Evolutionary conservation across 2,888 invertebrate species (phyloP), one percentile per base, ranked within the genome.

Genomic region (Lottia gigantea): DNA sequence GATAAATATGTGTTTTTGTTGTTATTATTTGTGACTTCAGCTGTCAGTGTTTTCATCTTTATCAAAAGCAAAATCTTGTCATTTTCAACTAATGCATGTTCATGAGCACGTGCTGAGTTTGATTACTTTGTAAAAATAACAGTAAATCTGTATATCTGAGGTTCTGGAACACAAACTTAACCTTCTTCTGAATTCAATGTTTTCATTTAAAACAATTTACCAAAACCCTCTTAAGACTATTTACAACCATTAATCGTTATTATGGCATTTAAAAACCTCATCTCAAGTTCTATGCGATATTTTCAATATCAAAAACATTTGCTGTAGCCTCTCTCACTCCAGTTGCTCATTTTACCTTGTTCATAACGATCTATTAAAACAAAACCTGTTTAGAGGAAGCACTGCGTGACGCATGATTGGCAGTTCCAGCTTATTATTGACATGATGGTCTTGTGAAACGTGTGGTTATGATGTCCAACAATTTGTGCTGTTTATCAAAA

Each of bases 31-130:
- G 55, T 55, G 14, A 3, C 55, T 55, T 55, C 55, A 55, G 55
- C 55, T 55, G 55, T 23, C 55, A 23, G 3, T 55, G 23, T 55
- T 55, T 23, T 55, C 55, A 55, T 55, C 55, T 11, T 23, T 23
- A 55, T 55, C 55, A 55, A 55, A 55, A 55, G 55, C 55, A 55
- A 55, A 55, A 55, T 55, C 55, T 55, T 55, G 55, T 55, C 55
- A 23, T 55, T 55, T 19, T 23, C 14, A n/a, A 55, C 23, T 19
- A 55, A 55, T 55, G 55, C 55, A 55, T 55, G 55, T 55, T 55
- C 55, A 23, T 19, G 23, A 55, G 55, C 55, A 55, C 55, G 55
- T 55, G 55, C 55, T 55, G 55, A 55, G 19, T 55, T 49, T 49
- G 49, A 49, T 49, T 55, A 55, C 14, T 55, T 55, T 55, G 55